Base-by-base conservation (phyloP, 1,140 invertebrate genomes). In the Adelges cooleyi region DNA sequence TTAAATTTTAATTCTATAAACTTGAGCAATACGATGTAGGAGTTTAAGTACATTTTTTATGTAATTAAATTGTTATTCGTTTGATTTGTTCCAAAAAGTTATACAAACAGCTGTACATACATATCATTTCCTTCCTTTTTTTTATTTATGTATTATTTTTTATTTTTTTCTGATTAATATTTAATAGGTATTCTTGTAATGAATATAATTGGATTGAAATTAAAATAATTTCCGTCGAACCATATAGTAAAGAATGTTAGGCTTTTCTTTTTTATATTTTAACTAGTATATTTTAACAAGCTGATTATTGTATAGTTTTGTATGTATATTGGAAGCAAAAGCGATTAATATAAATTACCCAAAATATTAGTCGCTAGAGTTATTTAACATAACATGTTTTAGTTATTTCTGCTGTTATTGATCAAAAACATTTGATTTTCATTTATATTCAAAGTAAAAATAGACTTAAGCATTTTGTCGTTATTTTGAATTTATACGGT, bases 381-480 rank as follows among this genome's bases (percentile, higher is more conserved):
- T n/a, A n/a, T n/a, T n/a, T n/a, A n/a, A n/a, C n/a, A n/a, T n/a
- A n/a, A n/a, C n/a, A n/a, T n/a, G n/a, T n/a, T n/a, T n/a, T n/a
- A n/a, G n/a, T n/a, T n/a, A n/a, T n/a, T n/a, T n/a, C n/a, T n/a
- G n/a, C n/a, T n/a, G n/a, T n/a, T n/a, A n/a, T n/a, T n/a, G n/a
- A n/a, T n/a, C n/a, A n/a, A n/a, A n/a, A n/a, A n/a, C n/a, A n/a
- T n/a, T 33, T 33, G 11, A 33, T 33, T 33, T 33, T 33, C 29
- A 11, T 33, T 11, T 33, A n/a, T 33, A 33, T 33, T 13, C 11
- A 18, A 46, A 10, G 20, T 46, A 46, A 3, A 22, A 29, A 62
- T 62, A 62, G 27, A 62, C 42, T 62, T 29, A 62, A 62, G 38
- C 17, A n/a, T 62, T 62, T 62, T 62, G 42, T 62, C 40, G 22